Base-by-base conservation (phyloP, 2,113 vertebrate species). In the Eurypyga helias region DNA sequence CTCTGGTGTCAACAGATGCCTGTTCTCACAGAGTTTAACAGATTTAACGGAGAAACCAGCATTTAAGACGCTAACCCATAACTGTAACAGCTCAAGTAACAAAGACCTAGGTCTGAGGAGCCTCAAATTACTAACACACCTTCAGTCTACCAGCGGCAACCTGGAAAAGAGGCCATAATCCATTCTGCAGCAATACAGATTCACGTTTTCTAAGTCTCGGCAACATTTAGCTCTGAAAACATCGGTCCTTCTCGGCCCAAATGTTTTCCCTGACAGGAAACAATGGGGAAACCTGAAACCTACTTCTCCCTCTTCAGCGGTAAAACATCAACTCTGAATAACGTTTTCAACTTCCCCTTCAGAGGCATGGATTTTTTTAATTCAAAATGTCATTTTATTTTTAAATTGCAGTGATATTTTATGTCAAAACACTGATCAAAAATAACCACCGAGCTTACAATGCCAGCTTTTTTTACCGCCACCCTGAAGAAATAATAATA, bases 351-450 rank as follows among this genome's bases (percentile, higher is more conserved):
- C 79, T 95, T 87, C 87, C 86, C 73, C 77, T 76, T 87, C 48
- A 72, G 46, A 85, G 90, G 45, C 34, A 76, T 24, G 49, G 66
- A 94, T 46, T 38, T 83, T 52, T 11, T 55, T 49, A 91, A 96
- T 87, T 89, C 18, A 64, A 96, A 92, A 89, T 78, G 84, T 71
- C 81, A 83, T 64, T 92, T 96, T 97, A 96, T 94, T 97, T 95
- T 96, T 96, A 96, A 96, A 96, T 80, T 21, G 28, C 89, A 89
- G 75, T 54, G 89, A 87, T 82, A 65, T 51, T 87, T 89, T 41
- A 55, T 76, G 93, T 96, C 93, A 96, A 96, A 96, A 94, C 72
- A 82, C 61, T 12, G 61, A 86, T 91, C 64, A 75, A 93, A 94
- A 97, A 91, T 96, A 96, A 94, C 89, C 78, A 45, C 89, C 1